Conservation (phyloP, 2,888 invertebrate genomes). For the Orthonychiurus folsomi region DNA sequence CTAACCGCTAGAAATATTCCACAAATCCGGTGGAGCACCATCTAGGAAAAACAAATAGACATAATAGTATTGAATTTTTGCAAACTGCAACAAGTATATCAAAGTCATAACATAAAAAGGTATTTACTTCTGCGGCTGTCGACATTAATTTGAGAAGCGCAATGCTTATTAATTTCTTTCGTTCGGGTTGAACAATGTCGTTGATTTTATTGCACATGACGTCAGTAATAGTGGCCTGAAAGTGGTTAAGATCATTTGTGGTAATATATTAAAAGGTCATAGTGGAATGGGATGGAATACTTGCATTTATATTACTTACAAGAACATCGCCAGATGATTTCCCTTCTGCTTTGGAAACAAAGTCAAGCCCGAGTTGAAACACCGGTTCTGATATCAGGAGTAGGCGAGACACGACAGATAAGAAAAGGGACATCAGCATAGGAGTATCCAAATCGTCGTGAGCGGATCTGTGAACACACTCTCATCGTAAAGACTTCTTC, state of each 20-base stretch:
- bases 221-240: slow-evolving; percentile 62
- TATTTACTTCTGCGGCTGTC: slow-evolving; percentile 41
- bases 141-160: slow-evolving; percentile 47
- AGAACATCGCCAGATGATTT: slow-evolving; percentile 53
- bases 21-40: slow-evolving; percentile 61
- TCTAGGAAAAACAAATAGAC: slow-evolving; percentile 57
- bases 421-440: slow-evolving; percentile 64
- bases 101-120: neutral
- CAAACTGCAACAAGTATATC: neutral
- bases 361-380: slow-evolving; percentile 45
- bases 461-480: slow-evolving; percentile 51
- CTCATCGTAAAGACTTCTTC: too few relatives aligned
- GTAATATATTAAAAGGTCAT: too few relatives aligned
- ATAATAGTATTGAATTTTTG: too few relatives aligned
- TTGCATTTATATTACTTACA: too few relatives aligned
- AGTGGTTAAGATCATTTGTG: too few relatives aligned
- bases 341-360: slow-evolving; percentile 40
- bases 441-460: slow-evolving; percentile 61
- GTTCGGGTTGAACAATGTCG: slow-evolving; percentile 64
- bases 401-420: slow-evolving; percentile 68
- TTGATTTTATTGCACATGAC: slow-evolving; percentile 74
- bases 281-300: too few relatives aligned
- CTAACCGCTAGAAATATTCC: slow-evolving; percentile 63
- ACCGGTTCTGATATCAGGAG: slow-evolving; percentile 60
- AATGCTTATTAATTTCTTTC: slow-evolving; percentile 70